These are phyloP conservation scores for Cremastinae sp. DNA, from an alignment of 2,888 invertebrate species.

Conservation along the genomic window DNA sequence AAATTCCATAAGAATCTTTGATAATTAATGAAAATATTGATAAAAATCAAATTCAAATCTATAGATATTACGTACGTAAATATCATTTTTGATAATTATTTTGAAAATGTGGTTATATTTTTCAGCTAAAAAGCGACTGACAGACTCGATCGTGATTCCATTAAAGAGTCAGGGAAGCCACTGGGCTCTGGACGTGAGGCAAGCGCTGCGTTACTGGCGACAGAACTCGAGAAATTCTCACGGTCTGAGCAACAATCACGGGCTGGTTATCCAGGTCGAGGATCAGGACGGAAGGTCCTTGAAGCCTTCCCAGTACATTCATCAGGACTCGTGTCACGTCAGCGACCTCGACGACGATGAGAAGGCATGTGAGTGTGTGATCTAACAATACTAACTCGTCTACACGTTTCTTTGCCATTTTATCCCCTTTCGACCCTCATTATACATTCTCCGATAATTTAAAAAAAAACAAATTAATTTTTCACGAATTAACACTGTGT, in stretches of 20 bases:
- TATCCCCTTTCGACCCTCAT: slow-evolving; percentile 1
- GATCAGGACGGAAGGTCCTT: slow-evolving; percentile 83
- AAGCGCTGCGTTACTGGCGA: slow-evolving; percentile 75
- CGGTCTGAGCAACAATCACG: slow-evolving; percentile 77
- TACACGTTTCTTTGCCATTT: slow-evolving; percentile 24
- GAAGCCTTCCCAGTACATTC: slow-evolving; percentile 82
- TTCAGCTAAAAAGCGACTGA: slow-evolving; percentile 76
- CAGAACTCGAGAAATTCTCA: slow-evolving; percentile 65
- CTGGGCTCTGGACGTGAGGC: slow-evolving; percentile 75
- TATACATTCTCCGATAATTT: too few species aligned
- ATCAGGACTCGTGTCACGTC: slow-evolving; percentile 73
- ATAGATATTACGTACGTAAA: background rate
- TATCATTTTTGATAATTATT: background rate
- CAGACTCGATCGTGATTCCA: slow-evolving; percentile 76
- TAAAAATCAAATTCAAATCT: background rate
- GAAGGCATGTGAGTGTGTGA: slow-evolving; percentile 81
- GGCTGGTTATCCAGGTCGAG: slow-evolving; percentile 83
- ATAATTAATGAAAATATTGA: too few species aligned
- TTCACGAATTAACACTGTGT: slow-evolving; percentile 66
- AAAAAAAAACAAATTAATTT: slow-evolving; percentile 18
- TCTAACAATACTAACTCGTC: slow-evolving; percentile 78
- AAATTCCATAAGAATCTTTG: too few species aligned
- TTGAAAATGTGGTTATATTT: background rate
- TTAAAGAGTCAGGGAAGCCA: slow-evolving; percentile 73
- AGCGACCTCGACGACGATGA: slow-evolving; percentile 73